These are phyloP conservation scores for Myotis findleyi DNA, from an alignment of 2,797 vertebrate genomes.

Conservation along the genomic window DNA sequence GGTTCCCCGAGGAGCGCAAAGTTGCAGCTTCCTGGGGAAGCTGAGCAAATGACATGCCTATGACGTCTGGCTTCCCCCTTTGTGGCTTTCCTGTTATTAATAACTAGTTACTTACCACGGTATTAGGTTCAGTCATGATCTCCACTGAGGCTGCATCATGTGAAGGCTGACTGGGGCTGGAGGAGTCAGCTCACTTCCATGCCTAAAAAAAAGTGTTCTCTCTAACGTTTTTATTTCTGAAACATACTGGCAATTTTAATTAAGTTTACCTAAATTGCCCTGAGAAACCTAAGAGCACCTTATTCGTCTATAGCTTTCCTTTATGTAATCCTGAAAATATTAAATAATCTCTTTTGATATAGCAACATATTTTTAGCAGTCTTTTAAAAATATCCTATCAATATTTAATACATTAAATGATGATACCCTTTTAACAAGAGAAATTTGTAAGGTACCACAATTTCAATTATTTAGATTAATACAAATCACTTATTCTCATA, in stretches of 20 bases:
- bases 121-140: background rate
- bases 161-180: background rate
- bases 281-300: background rate
- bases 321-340: constrained; percentile 24
- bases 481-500: constrained; percentile 71
- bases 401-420: constrained; percentile 48
- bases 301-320: background rate
- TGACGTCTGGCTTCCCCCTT: background rate
- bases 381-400: constrained; percentile 25
- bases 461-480: constrained; percentile 78
- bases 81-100: background rate
- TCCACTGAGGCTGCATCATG: background rate
- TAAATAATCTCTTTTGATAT: background rate
- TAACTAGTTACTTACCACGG: background rate
- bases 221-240: background rate
- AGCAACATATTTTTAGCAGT: background rate
- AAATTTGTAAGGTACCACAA: constrained; percentile 53
- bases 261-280: background rate
- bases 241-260: background rate
- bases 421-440: background rate
- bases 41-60: background rate
- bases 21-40: background rate
- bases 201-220: background rate
- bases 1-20: background rate
- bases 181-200: background rate